Conservation (phyloP, 23 tunicate species). For the Halocynthia roretzi region DNA sequence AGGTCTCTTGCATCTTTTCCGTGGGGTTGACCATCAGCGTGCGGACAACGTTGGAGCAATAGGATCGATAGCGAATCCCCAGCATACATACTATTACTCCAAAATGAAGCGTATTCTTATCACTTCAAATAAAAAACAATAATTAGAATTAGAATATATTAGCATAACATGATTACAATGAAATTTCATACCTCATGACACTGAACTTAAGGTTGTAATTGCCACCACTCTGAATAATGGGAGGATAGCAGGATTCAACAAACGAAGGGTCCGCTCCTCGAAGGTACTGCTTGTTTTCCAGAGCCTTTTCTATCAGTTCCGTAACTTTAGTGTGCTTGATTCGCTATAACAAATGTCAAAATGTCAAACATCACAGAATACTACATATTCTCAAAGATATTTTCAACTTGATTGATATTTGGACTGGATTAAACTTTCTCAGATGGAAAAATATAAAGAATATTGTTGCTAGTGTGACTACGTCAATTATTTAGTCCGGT, state of each 20-base stretch:
- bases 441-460: too few relatives aligned
- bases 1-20: constrained; percentile 74
- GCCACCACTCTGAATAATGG: constrained; percentile 96
- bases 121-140: constrained; percentile 18
- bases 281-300: constrained; percentile 65
- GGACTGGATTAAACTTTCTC: too few relatives aligned
- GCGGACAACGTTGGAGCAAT: constrained; percentile 93
- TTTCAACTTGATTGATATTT: too few relatives aligned
- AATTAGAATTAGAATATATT: neutral
- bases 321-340: constrained; percentile 84
- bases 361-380: too few relatives aligned
- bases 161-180: neutral
- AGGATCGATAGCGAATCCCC: constrained; percentile 86
- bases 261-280: constrained; percentile 75
- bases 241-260: constrained; percentile 95
- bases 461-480: too few relatives aligned
- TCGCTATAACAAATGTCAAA: constrained; percentile 25
- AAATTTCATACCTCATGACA: constrained; percentile 40
- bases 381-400: too few relatives aligned
- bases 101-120: constrained; percentile 83
- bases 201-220: constrained; percentile 73
- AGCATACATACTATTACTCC: constrained; percentile 92
- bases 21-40: constrained; percentile 94
- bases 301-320: constrained; percentile 74
- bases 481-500: too few relatives aligned